Evolutionary conservation across 2,888 invertebrate genomes (phyloP).

Genomic region (Dicyrtoma fusca): DNA sequence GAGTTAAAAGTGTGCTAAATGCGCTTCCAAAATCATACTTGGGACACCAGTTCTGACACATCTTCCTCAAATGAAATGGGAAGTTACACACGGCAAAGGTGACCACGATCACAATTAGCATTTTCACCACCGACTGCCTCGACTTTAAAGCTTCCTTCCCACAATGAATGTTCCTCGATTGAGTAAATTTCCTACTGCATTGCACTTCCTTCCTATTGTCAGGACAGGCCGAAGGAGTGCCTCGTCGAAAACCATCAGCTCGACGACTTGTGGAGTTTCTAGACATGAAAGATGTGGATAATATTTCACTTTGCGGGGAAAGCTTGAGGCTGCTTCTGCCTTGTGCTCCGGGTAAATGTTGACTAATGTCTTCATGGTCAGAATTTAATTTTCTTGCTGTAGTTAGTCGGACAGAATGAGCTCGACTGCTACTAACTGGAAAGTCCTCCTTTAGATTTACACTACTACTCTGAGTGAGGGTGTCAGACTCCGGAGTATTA

Average conservation of each 20-base stretch:
- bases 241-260: too few species aligned
- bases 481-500: too few species aligned
- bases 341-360: too few species aligned
- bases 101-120: conserved; percentile 84
- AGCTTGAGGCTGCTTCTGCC: too few species aligned
- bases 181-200: neutral
- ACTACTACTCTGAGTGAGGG: neutral
- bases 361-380: too few species aligned
- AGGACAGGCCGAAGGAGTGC: too few species aligned
- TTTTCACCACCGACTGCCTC: conserved; percentile 81
- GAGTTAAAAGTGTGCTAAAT: conserved; percentile 79
- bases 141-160: conserved; percentile 69
- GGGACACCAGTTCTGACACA: conserved; percentile 82
- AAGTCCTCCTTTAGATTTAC: neutral
- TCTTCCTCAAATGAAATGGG: conserved; percentile 84
- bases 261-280: too few species aligned
- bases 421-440: neutral
- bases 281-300: too few species aligned
- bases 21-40: conserved; percentile 72
- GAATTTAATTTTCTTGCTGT: too few species aligned
- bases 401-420: neutral
- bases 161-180: neutral
- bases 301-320: too few species aligned
- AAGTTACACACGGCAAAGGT: conserved; percentile 88
- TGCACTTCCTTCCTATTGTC: too few species aligned